phyloP scores from a whole-genome alignment of 1,140 invertebrate genomes.

The Plodia interpunctella region DNA sequence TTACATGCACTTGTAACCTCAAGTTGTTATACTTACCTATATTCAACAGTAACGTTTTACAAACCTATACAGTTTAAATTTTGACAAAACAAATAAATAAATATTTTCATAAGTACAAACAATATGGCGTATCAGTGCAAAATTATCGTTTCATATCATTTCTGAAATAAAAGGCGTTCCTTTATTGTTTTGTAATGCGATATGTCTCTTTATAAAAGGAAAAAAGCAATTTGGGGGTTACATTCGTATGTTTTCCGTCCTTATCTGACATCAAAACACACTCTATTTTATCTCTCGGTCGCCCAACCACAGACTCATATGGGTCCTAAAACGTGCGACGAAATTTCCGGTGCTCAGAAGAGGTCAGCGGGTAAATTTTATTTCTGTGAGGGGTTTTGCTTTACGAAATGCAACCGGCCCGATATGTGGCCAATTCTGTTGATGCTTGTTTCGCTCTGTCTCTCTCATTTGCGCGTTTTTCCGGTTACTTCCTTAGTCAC shows the following conservation, averaged over 20 bases:
- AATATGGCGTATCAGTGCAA: constrained; percentile 5
- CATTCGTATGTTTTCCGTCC: neutral
- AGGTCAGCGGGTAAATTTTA: neutral
- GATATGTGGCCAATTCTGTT: too few species aligned
- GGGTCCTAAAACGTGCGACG: constrained; percentile 5
- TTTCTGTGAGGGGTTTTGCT: neutral
- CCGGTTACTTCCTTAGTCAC: too few species aligned
- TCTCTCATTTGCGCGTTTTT: too few species aligned
- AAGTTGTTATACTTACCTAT: too few species aligned
- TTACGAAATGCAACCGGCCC: neutral
- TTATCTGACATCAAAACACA: neutral
- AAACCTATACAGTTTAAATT: too few species aligned
- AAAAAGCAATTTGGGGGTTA: constrained; percentile 13
- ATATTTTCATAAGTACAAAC: neutral
- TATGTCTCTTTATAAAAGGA: constrained; percentile 13
- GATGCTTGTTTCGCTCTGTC: too few species aligned
- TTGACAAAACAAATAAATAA: neutral
- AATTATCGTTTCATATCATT: neutral
- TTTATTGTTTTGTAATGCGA: constrained; percentile 14
- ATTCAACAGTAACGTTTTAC: too few species aligned
- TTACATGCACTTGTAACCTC: too few species aligned
- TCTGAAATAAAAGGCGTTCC: constrained; percentile 8
- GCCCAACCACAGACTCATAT: neutral
- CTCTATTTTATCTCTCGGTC: neutral
- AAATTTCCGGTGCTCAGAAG: constrained; percentile 9